Evolutionary conservation across 2,113 vertebrate species (phyloP), one percentile per base, ranked within the genome.

Genomic region (Poecile atricapillus): DNA sequence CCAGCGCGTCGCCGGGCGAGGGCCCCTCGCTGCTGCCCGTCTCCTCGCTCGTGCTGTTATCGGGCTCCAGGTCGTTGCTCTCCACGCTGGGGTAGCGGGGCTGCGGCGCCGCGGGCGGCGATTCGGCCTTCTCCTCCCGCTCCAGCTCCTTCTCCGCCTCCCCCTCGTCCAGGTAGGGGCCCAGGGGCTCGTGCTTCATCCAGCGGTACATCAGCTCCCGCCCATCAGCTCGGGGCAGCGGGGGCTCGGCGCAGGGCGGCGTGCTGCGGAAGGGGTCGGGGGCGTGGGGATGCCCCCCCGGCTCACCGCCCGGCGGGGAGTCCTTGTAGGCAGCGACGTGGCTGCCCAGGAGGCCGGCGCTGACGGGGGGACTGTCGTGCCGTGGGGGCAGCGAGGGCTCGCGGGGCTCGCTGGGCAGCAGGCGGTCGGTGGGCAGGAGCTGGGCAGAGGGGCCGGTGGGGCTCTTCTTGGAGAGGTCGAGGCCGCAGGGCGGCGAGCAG

Each of bases 391-490:
- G 94, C 33, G 97, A 95, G 37, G 97, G 96, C 64, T 98, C 98
- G 44, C 91, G 97, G 96, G 46, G 98, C 97, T 97, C 88, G 47
- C 95, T 94, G 87, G 98, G 80, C 97, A 94, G 85, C 76, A 98
- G 35, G 98, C 98, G 62, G 91, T 98, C 97, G 83, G 98, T 90
- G 84, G 95, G 96, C 73, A 97, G 96, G 91, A 97, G 98, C 11
- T 97, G 97, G 92, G 92, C 92, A 12, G 98, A 98, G 75, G 97
- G 98, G 95, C 97, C 98, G 28, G 96, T 98, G 94, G 99, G 99
- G 95, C 99, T 99, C 97, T 99, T 99, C 97, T 99, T 99, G 95
- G 99, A 99, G 89, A 99, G 98, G 97, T 99, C 99, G 47, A 99
- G 98, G 96, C 99, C 99, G 24, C 98, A 99, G 94, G 99, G 98